phyloP scores from a whole-genome alignment of 2,113 vertebrate genomes.

The Datnioides undecimradiatus region DNA sequence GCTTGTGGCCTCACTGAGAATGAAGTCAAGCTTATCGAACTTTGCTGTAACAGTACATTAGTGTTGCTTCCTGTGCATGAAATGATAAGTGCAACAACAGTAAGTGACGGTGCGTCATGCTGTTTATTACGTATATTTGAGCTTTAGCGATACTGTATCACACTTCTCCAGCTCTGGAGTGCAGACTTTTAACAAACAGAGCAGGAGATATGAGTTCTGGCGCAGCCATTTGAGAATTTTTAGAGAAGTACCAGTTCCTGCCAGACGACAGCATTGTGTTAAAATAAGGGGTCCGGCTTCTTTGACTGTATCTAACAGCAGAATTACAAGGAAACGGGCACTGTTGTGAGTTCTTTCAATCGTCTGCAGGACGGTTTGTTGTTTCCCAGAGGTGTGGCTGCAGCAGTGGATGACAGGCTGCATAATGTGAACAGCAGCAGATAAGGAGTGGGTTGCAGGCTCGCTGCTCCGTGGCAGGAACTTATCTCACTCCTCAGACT shows the following conservation, averaged over 20 bases:
- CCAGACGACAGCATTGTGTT: not conserved
- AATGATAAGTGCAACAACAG: too few species aligned
- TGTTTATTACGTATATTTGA: too few species aligned
- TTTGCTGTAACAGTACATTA: too few species aligned
- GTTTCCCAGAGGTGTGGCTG: not conserved
- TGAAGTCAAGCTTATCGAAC: too few species aligned
- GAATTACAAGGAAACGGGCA: not conserved
- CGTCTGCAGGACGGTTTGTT: not conserved
- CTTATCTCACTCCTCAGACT: conserved; percentile 59
- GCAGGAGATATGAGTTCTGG: not conserved
- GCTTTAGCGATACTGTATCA: too few species aligned
- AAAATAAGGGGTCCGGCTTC: not conserved
- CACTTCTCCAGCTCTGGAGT: too few species aligned
- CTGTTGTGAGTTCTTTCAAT: not conserved
- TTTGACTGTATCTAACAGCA: not conserved
- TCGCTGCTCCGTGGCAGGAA: conserved; percentile 15
- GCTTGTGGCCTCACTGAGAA: too few species aligned
- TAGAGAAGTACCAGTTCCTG: not conserved
- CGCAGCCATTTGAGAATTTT: not conserved
- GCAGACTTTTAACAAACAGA: not conserved
- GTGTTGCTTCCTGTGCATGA: too few species aligned
- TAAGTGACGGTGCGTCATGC: too few species aligned
- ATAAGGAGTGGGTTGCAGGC: conserved; percentile 19
- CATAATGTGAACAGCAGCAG: conserved; percentile 21
- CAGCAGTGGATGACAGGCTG: conserved; percentile 13